phyloP scores from a whole-genome alignment of 2,797 vertebrate genomes.

The Peromyscus attwateri region DNA sequence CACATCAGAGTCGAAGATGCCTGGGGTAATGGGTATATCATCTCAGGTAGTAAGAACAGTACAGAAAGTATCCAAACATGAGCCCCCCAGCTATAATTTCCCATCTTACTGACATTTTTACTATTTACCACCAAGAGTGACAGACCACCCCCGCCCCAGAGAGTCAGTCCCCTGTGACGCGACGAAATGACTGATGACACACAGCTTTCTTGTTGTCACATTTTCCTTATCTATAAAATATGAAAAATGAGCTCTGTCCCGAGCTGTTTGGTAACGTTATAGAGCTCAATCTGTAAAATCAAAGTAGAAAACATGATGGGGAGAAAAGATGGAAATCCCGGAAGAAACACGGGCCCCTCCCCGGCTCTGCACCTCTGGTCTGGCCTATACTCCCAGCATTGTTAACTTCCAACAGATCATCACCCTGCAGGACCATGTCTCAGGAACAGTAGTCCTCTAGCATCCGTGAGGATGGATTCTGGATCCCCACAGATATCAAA shows the following conservation, averaged over 20 bases:
- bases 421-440: not conserved
- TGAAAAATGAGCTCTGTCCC: not conserved
- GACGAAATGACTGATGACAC: not conserved
- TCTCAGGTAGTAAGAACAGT: not conserved
- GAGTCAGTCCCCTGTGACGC: not conserved
- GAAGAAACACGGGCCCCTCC: not conserved
- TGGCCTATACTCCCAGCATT: not conserved
- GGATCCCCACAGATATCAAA: not conserved
- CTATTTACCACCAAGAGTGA: not conserved
- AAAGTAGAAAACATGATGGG: not conserved
- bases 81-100: not conserved
- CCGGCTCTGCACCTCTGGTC: not conserved
- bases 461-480: too few species aligned
- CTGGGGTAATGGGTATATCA: not conserved
- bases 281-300: constrained; percentile 43
- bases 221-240: constrained; percentile 30
- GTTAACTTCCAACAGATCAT: not conserved
- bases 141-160: not conserved
- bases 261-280: not conserved
- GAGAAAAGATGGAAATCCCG: not conserved
- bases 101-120: not conserved
- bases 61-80: not conserved
- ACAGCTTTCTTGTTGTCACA: not conserved
- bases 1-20: not conserved
- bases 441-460: not conserved